Evolutionary conservation across 2,797 vertebrate genomes (phyloP), one percentile per base, ranked within the genome.

Genomic region (Rhinophrynus dorsalis): DNA sequence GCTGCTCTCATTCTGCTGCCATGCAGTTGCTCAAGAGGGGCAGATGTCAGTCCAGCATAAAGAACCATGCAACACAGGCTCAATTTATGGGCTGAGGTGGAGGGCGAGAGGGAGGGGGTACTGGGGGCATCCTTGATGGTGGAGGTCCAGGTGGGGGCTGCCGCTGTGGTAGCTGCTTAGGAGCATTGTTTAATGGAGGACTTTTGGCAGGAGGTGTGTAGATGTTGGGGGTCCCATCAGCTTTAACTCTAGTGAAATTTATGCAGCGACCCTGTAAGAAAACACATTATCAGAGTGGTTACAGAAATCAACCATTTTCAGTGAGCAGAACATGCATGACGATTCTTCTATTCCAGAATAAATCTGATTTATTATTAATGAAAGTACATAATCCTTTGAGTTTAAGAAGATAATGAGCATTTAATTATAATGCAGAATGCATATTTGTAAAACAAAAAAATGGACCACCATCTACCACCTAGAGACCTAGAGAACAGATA

Each of bases 121-220:
- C 69, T 24, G 69, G 69, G 3, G 69, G 69, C 44, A 73, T 8
- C 17, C 69, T 32, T 6, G 69, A n/a, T 27, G 69, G 69, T 26
- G 69, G 69, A 73, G 69, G 69, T 24, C 69, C 69, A 5, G 61
- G 61, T 51, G 69, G 69, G 29, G 69, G 61, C 15, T 73, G 61
- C 35, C 69, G 27, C 33, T 73, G 69, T 35, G 61, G 61, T 5
- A 54, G 61, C 24, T 5, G 15, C 26, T 44, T 32, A 40, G 60
- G 32, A 17, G 17, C n/a, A 15, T 26, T 42, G 26, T 15, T 56
- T n/a, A 18, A 20, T 42, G 69, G 1, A 26, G 54, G 32, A 11
- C 12, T 26, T 33, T 15, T 65, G 10, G 54, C n/a, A 7, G 61
- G 61, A 11, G 69, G 61, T 8, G 30, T 73, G 40, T 65, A 73